These are phyloP conservation scores for Lamellibrachia satsuma DNA, from an alignment of 2,888 invertebrate species.

Conservation along the genomic window DNA sequence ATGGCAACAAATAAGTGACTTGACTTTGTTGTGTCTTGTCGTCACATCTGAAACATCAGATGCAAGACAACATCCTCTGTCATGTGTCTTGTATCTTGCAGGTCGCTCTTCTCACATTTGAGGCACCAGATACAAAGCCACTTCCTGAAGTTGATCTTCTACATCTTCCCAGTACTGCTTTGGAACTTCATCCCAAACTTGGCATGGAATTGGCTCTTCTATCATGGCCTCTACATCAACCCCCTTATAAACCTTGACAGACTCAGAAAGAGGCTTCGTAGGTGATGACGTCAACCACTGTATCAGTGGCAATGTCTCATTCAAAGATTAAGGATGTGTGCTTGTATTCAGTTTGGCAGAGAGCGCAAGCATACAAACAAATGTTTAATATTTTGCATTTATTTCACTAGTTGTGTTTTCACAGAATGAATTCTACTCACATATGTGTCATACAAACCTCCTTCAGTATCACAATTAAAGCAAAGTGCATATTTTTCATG, in stretches of 20 bases:
- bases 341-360: not conserved
- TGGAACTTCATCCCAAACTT: not conserved
- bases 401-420: not conserved
- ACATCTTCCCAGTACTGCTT: not conserved
- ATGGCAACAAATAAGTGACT: too few species aligned
- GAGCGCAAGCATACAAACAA: not conserved
- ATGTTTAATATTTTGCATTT: too few species aligned
- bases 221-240: not conserved
- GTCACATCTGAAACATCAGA: not conserved
- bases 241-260: not conserved
- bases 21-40: too few species aligned
- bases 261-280: constrained; percentile 17
- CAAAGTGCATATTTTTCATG: not conserved
- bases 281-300: not conserved
- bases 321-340: not conserved
- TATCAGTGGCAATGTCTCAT: not conserved
- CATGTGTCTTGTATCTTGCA: not conserved
- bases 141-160: not conserved
- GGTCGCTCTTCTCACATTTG: not conserved
- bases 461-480: not conserved
- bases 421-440: not conserved
- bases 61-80: too few species aligned
- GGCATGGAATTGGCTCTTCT: not conserved
- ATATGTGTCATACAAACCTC: not conserved
- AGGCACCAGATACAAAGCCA: not conserved